Evolutionary conservation across 1,140 invertebrate genomes (phyloP).

Genomic region (Apis cerana): DNA sequence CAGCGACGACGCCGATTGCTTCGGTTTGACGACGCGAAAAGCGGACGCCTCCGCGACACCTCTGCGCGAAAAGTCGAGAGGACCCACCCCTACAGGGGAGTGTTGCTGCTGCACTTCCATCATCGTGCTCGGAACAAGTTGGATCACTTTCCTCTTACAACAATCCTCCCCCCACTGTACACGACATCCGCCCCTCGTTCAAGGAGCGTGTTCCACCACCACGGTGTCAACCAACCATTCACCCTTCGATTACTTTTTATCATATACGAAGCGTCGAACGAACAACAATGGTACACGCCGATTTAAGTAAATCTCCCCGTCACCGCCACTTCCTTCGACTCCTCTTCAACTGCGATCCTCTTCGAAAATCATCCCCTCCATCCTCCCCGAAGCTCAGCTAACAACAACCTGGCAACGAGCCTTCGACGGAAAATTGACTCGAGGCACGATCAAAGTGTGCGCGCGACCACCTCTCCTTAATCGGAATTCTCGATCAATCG

Average conservation of each 20-base stretch:
- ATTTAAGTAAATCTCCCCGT: conserved; percentile 10
- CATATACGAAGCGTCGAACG: background rate
- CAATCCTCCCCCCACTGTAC: conserved; percentile 49
- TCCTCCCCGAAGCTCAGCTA: too few relatives aligned
- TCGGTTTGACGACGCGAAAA: conserved; percentile 79
- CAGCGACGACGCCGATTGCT: conserved; percentile 69
- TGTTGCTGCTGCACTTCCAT: conserved; percentile 81
- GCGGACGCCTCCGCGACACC: conserved; percentile 79
- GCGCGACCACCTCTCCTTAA: too few relatives aligned
- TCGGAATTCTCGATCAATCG: background rate
- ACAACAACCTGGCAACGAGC: too few relatives aligned
- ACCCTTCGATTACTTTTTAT: conserved; percentile 11
- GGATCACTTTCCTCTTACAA: conserved; percentile 40
- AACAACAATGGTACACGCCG: conserved; percentile 41
- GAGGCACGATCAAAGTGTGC: background rate
- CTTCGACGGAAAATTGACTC: too few relatives aligned
- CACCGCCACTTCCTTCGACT: background rate
- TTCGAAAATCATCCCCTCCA: too few relatives aligned
- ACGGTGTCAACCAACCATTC: conserved; percentile 13
- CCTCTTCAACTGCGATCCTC: background rate
- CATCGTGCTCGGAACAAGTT: conserved; percentile 66
- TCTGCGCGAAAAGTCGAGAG: conserved; percentile 78
- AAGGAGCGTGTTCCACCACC: conserved; percentile 19
- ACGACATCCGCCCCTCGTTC: conserved; percentile 50
- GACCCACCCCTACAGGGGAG: conserved; percentile 79